Conservation (phyloP, 2,797 vertebrate species). For the Garrulus glandarius region DNA sequence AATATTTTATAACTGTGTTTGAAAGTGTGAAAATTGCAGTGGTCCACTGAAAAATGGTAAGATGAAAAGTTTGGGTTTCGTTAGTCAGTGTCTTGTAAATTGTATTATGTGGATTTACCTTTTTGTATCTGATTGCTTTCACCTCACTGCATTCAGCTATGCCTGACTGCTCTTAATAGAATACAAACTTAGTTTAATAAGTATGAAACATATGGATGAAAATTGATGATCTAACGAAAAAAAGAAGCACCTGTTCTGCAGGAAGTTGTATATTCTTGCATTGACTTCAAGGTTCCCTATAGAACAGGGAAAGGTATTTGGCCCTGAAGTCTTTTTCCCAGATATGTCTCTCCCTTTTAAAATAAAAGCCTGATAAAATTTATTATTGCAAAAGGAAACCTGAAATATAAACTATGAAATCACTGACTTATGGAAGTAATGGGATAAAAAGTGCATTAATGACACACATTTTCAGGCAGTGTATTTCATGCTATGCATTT, state of each 20-base stretch:
- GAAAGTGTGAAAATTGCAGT: background rate
- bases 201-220: background rate
- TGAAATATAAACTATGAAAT: constrained; percentile 23
- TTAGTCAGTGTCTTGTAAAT: constrained; percentile 14
- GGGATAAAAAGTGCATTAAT: background rate
- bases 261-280: background rate
- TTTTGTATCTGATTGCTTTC: background rate
- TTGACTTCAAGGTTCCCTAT: background rate
- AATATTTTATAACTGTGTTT: background rate
- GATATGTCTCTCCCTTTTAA: background rate
- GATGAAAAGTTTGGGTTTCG: background rate
- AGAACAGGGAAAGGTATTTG: background rate
- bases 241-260: background rate
- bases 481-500: background rate
- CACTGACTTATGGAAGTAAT: background rate
- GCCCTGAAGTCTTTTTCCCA: background rate
- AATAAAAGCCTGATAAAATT: constrained; percentile 41
- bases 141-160: background rate
- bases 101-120: background rate
- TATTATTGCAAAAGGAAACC: constrained; percentile 5
- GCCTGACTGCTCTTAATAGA: background rate
- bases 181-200: background rate
- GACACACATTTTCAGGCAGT: background rate
- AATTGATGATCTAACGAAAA: background rate
- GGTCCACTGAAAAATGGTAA: background rate